These are phyloP conservation scores for Tineola bisselliella DNA, from an alignment of 2,888 invertebrate genomes.

Conservation along the genomic window DNA sequence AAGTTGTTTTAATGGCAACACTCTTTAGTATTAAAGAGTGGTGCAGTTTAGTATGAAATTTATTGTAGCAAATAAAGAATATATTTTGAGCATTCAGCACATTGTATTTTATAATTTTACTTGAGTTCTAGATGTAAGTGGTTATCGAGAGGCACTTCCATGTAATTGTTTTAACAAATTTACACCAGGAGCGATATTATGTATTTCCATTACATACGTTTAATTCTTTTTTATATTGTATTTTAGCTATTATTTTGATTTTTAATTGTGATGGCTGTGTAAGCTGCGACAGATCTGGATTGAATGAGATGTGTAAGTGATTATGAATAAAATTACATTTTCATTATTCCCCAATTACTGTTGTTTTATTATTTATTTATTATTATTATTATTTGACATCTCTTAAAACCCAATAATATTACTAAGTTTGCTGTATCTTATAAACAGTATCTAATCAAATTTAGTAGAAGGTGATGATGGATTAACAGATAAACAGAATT, in stretches of 20 bases:
- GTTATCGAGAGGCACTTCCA: background rate
- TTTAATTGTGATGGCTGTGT: constrained; percentile 11
- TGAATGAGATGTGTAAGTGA: constrained; percentile 6
- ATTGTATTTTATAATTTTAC: background rate
- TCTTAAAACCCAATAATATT: too few species aligned
- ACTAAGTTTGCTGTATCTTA: too few species aligned
- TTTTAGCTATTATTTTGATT: background rate
- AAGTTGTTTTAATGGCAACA: constrained; percentile 5
- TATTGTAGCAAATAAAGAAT: background rate
- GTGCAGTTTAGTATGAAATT: constrained; percentile 10
- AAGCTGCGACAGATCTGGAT: constrained; percentile 11
- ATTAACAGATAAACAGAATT: too few species aligned
- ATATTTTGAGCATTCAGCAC: background rate
- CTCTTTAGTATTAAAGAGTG: background rate
- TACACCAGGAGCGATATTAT: background rate
- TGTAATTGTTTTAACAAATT: too few species aligned
- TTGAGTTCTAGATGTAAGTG: background rate
- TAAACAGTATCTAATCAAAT: too few species aligned
- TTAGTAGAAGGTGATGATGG: too few species aligned
- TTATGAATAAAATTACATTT: background rate
- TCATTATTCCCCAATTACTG: background rate
- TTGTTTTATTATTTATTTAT: background rate
- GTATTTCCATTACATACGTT: background rate
- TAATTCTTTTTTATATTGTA: background rate
- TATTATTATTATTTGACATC: too few species aligned